These are phyloP conservation scores for Polypedilum vanderplanki DNA, from an alignment of 1,140 invertebrate genomes.

Conservation along the genomic window DNA sequence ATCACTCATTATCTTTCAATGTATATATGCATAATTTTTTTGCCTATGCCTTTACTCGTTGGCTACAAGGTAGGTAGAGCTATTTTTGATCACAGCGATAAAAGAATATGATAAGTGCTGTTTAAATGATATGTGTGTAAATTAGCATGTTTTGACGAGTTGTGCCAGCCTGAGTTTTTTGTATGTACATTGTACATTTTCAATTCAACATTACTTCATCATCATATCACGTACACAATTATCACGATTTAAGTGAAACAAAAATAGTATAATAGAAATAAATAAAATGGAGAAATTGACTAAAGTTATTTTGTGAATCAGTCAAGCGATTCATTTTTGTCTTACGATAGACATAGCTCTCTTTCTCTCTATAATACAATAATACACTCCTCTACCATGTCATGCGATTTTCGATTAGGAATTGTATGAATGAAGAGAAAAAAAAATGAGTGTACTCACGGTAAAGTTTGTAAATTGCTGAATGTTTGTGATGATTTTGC, in stretches of 20 bases:
- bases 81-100: background rate
- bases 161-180: background rate
- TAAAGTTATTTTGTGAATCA: slow-evolving; percentile 23
- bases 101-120: slow-evolving; percentile 11
- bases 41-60: background rate
- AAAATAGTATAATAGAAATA: background rate
- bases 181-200: background rate
- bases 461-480: slow-evolving; percentile 22
- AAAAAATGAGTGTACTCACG: slow-evolving; percentile 21
- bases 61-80: too few species aligned
- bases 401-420: background rate
- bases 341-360: background rate
- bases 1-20: background rate
- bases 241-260: background rate
- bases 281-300: background rate
- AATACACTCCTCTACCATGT: background rate
- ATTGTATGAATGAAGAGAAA: background rate
- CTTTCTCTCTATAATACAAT: too few species aligned
- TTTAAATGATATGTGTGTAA: background rate
- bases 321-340: background rate
- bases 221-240: slow-evolving; percentile 4
- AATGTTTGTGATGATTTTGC: background rate
- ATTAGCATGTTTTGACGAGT: background rate
- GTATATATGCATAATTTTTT: background rate
- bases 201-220: background rate